Evolutionary conservation across 2,888 invertebrate genomes (phyloP).

Genomic region (Cosmia trapezina): DNA sequence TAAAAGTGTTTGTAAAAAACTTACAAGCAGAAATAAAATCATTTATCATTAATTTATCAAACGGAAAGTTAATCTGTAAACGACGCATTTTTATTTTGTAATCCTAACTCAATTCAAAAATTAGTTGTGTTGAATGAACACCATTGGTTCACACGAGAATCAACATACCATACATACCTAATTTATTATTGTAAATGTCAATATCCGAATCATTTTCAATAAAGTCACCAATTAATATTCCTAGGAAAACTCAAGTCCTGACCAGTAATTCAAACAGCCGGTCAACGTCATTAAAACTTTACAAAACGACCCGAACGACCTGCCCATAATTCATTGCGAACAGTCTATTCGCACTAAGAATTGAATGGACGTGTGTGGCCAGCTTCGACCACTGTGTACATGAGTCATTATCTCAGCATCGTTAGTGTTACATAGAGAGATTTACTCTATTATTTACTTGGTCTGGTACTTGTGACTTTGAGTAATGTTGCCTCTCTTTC

Average conservation of each 20-base stretch:
- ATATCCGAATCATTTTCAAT: background rate
- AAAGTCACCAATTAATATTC: background rate
- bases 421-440: slow-evolving; percentile 44
- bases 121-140: background rate
- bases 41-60: too few relatives aligned
- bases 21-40: too few relatives aligned
- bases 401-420: slow-evolving; percentile 36
- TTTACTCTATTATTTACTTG: slow-evolving; percentile 44
- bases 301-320: slow-evolving; percentile 19
- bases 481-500: slow-evolving; percentile 45
- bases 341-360: background rate
- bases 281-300: slow-evolving; percentile 25
- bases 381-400: slow-evolving; percentile 25
- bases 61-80: background rate
- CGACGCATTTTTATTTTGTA: background rate
- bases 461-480: slow-evolving; percentile 45
- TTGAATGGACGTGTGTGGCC: slow-evolving; percentile 13
- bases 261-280: background rate
- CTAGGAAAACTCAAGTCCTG: background rate
- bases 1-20: too few relatives aligned
- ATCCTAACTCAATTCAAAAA: background rate
- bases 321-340: background rate
- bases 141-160: background rate
- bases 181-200: background rate
- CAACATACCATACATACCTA: background rate